Evolutionary conservation across 2,888 invertebrate species (phyloP).

Genomic region (Hyles lineata): DNA sequence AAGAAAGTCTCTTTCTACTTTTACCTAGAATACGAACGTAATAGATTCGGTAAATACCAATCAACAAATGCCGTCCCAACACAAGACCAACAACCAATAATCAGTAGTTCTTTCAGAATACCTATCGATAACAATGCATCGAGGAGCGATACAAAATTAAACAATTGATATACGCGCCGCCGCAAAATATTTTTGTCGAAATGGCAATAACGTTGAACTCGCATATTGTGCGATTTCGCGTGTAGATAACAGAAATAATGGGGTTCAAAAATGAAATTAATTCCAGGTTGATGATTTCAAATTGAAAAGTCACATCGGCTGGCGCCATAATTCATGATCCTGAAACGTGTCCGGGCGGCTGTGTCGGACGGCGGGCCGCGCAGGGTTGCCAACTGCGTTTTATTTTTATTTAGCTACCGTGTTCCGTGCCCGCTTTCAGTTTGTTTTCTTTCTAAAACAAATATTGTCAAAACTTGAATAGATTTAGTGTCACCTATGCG

Average conservation of each 20-base stretch:
- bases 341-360: conserved; percentile 84
- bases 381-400: conserved; percentile 67
- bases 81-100: neutral
- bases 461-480: conserved; percentile 24
- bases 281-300: conserved; percentile 86
- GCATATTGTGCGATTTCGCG: conserved; percentile 81
- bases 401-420: conserved; percentile 52
- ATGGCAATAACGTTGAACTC: conserved; percentile 78
- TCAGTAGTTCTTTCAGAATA: neutral
- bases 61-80: neutral
- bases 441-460: conserved; percentile 36
- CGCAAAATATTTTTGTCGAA: conserved; percentile 79
- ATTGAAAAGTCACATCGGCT: conserved; percentile 86
- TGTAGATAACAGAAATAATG: conserved; percentile 84
- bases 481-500: conserved; percentile 9
- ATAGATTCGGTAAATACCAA: neutral
- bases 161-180: conserved; percentile 60
- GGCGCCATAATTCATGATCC: conserved; percentile 84
- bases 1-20: neutral
- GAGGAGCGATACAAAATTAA: conserved; percentile 52
- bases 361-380: conserved; percentile 68
- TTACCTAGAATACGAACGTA: neutral
- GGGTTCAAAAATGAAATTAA: conserved; percentile 85
- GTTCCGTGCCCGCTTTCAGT: conserved; percentile 26
- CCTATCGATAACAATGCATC: neutral